Conservation (phyloP, 2,113 vertebrate species). For the Hippocampus comes region DNA sequence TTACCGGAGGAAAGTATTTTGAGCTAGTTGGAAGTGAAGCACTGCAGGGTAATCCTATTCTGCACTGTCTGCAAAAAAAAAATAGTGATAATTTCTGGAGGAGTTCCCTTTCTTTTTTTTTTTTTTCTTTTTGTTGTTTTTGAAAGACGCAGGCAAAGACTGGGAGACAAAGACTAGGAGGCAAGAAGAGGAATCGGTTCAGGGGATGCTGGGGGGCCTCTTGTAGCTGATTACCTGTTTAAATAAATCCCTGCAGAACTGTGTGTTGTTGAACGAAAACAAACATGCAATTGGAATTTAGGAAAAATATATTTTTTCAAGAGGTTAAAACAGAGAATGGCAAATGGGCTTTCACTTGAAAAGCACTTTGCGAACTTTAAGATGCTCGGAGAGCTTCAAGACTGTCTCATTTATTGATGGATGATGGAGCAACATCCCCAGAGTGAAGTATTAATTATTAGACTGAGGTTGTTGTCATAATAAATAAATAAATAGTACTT, state of each 20-base stretch:
- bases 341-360: not conserved
- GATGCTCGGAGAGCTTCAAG: not conserved
- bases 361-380: not conserved
- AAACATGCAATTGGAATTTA: slow-evolving; percentile 25
- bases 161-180: slow-evolving; percentile 54
- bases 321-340: not conserved
- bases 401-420: not conserved
- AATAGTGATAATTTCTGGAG: slow-evolving; percentile 63
- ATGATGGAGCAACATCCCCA: not conserved
- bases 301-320: not conserved
- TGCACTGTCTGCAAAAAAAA: slow-evolving; percentile 66
- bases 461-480: not conserved
- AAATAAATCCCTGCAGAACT: slow-evolving; percentile 64
- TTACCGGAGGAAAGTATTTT: slow-evolving; percentile 52
- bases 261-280: slow-evolving; percentile 43
- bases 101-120: slow-evolving; percentile 50
- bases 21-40: slow-evolving; percentile 46
- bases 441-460: not conserved
- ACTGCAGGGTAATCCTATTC: slow-evolving; percentile 58
- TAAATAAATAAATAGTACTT: not conserved
- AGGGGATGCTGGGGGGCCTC: slow-evolving; percentile 52
- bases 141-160: slow-evolving; percentile 28
- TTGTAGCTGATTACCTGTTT: slow-evolving; percentile 72
- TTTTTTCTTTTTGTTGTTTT: slow-evolving; percentile 27
- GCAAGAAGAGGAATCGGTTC: slow-evolving; percentile 47